phyloP scores from a whole-genome alignment of 2,888 invertebrate genomes.

The Odontocolon sp. region DNA sequence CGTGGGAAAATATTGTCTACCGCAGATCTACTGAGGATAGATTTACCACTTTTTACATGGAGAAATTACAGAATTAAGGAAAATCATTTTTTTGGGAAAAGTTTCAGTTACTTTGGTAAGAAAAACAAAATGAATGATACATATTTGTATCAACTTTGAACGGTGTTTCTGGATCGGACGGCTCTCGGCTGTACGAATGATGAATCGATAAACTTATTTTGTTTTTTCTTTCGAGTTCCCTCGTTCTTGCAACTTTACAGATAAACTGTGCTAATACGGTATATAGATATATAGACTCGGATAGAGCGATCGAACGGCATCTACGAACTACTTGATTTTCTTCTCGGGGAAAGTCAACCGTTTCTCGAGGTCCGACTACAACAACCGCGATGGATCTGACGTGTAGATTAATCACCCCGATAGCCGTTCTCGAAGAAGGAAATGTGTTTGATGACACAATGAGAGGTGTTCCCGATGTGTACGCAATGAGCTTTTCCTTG shows the following conservation, averaged over 20 bases:
- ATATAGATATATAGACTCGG: not conserved
- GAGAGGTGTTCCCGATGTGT: too few relatives aligned
- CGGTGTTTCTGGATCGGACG: slow-evolving; percentile 30
- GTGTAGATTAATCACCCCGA: slow-evolving; percentile 36
- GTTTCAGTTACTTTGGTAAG: slow-evolving; percentile 17
- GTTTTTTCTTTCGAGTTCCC: slow-evolving; percentile 18
- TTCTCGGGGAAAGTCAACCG: slow-evolving; percentile 25
- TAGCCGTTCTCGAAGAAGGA: not conserved
- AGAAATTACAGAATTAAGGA: too few relatives aligned
- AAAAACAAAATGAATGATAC: slow-evolving; percentile 46
- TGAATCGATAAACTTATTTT: slow-evolving; percentile 41
- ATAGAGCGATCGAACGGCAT: not conserved
- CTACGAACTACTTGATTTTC: slow-evolving; percentile 23
- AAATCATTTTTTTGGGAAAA: slow-evolving; percentile 65
- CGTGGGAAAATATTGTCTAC: too few relatives aligned
- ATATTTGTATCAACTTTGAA: slow-evolving; percentile 1
- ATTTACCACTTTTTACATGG: too few relatives aligned
- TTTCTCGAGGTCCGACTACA: slow-evolving; percentile 23
- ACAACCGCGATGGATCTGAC: slow-evolving; percentile 31
- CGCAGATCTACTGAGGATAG: too few relatives aligned
- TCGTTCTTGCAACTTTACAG: not conserved
- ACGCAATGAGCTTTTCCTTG: slow-evolving; percentile 13
- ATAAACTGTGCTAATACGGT: slow-evolving; percentile 7
- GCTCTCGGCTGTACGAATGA: slow-evolving; percentile 48
- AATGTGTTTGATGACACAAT: too few relatives aligned